Evolutionary conservation across 2,797 vertebrate genomes (phyloP).

Genomic region (Setipinna tenuifilis): DNA sequence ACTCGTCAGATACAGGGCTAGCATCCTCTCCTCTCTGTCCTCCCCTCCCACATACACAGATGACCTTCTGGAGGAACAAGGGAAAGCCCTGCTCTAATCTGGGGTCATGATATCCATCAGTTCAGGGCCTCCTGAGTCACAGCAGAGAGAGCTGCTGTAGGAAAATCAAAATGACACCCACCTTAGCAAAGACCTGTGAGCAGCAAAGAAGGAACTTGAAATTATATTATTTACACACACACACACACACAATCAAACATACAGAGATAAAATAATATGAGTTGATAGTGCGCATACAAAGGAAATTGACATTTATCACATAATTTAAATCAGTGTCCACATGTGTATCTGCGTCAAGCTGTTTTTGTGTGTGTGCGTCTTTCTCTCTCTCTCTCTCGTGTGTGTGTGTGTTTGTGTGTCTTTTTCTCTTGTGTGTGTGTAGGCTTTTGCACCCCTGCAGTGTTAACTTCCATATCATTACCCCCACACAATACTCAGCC

Average conservation of each 20-base stretch:
- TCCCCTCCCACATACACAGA: background rate
- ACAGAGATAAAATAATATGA: background rate
- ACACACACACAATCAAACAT: too few relatives aligned
- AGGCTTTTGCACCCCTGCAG: conserved; percentile 29
- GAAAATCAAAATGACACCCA: too few relatives aligned
- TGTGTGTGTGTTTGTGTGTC: background rate
- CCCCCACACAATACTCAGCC: conserved; percentile 7
- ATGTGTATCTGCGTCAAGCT: background rate
- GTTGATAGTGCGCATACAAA: background rate
- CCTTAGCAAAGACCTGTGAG: background rate
- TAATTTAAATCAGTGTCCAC: background rate
- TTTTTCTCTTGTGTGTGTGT: conserved; percentile 21
- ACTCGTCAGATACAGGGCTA: background rate
- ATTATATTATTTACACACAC: background rate
- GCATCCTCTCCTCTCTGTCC: background rate
- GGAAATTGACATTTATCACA: background rate
- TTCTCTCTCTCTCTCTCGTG: background rate
- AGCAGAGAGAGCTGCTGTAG: too few relatives aligned
- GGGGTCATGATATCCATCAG: background rate
- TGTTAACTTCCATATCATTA: conserved; percentile 20
- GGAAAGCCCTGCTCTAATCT: background rate
- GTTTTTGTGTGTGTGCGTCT: conserved; percentile 19
- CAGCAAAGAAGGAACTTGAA: background rate
- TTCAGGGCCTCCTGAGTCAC: background rate
- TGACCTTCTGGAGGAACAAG: too few relatives aligned